phyloP scores from a whole-genome alignment of 2,888 invertebrate species.

The Anodontia alba region DNA sequence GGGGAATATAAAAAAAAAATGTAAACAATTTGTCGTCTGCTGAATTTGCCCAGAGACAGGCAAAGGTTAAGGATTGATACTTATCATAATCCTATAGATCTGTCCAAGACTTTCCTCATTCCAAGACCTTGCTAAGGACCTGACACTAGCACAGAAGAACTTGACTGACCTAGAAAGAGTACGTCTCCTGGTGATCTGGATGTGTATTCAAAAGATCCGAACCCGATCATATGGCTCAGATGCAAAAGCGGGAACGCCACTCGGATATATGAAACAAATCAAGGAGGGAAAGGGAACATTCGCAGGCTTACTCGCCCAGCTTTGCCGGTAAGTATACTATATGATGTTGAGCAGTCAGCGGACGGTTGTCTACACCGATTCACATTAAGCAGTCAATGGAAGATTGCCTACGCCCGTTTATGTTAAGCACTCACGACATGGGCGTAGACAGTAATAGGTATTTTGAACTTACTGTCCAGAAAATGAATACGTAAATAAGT shows the following conservation, averaged over 20 bases:
- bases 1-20: too few relatives aligned
- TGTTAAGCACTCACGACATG: too few relatives aligned
- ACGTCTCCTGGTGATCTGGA: constrained; percentile 69
- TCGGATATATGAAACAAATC: constrained; percentile 70
- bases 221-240: constrained; percentile 56
- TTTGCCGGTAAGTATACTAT: constrained; percentile 67
- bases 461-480: too few relatives aligned
- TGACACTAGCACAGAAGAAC: background rate
- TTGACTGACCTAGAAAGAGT: constrained; percentile 58
- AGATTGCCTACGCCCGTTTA: too few relatives aligned
- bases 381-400: too few relatives aligned
- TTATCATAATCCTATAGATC: background rate
- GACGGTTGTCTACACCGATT: too few relatives aligned
- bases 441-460: too few relatives aligned
- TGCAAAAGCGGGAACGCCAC: constrained; percentile 59
- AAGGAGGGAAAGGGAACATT: constrained; percentile 66
- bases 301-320: constrained; percentile 64
- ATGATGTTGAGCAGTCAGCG: too few relatives aligned
- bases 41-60: too few relatives aligned
- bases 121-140: background rate
- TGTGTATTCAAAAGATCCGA: constrained; percentile 65
- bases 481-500: too few relatives aligned
- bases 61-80: too few relatives aligned
- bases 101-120: background rate
- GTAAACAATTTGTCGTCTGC: too few relatives aligned